Conservation (phyloP, 2,797 vertebrate genomes). For the Sebastes iracundus region DNA sequence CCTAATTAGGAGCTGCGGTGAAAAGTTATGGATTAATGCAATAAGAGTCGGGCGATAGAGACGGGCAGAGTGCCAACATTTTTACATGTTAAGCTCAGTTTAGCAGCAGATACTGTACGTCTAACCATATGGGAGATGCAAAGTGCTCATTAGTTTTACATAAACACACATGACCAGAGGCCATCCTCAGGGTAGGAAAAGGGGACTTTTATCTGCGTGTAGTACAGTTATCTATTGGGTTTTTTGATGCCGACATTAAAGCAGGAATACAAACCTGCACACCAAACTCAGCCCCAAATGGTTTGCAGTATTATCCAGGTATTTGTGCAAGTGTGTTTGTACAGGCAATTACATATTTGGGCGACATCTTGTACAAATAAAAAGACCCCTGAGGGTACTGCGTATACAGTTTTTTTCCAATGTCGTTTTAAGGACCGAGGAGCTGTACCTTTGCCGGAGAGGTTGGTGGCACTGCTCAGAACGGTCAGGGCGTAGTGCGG, state of each 20-base stretch:
- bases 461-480: slow-evolving; percentile 86
- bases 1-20: slow-evolving; percentile 59
- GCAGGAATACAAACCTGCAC: neutral
- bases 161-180: slow-evolving; percentile 46
- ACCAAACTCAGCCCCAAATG: neutral
- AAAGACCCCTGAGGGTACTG: neutral
- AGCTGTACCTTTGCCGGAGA: slow-evolving; percentile 90
- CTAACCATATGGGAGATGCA: slow-evolving; percentile 35
- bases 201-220: neutral
- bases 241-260: slow-evolving; percentile 12
- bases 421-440: neutral
- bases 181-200: slow-evolving; percentile 6
- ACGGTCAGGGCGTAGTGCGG: slow-evolving; percentile 97
- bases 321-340: neutral
- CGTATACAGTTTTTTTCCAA: neutral
- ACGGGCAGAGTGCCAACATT: slow-evolving; percentile 23
- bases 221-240: neutral
- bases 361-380: neutral
- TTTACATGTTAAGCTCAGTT: slow-evolving; percentile 46
- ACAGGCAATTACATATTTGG: neutral
- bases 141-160: slow-evolving; percentile 49
- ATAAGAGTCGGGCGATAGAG: slow-evolving; percentile 27
- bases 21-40: slow-evolving; percentile 60
- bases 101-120: neutral
- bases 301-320: neutral